Conservation (phyloP, 2,113 vertebrate species). For the Neogobius melanostomus region DNA sequence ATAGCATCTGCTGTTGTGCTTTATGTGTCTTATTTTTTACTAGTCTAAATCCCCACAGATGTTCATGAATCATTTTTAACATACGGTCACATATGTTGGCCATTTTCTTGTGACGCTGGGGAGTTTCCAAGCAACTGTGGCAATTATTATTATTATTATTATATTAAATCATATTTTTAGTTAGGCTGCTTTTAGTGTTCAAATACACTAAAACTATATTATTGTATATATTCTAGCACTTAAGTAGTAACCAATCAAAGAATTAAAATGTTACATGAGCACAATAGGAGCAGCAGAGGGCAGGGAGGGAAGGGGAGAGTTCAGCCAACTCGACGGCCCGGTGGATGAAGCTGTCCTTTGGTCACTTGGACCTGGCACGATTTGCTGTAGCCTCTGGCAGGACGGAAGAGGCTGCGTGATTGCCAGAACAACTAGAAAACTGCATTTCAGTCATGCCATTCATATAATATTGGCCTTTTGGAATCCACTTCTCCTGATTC, state of each 20-base stretch:
- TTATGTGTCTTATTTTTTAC: not conserved
- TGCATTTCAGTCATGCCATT: too few species aligned
- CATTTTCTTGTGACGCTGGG: not conserved
- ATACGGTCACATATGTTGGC: not conserved
- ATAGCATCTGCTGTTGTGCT: not conserved
- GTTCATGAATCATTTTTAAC: not conserved
- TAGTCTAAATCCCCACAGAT: not conserved
- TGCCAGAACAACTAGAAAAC: too few species aligned
- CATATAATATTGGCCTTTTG: not conserved
- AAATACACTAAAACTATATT: not conserved
- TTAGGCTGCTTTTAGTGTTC: not conserved
- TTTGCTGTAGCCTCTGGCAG: too few species aligned
- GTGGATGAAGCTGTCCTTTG: too few species aligned
- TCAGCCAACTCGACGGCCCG: too few species aligned
- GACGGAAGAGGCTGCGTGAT: too few species aligned
- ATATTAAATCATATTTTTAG: not conserved
- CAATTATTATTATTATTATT: not conserved
- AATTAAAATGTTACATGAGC: too few species aligned
- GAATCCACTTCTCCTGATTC: slow-evolving; percentile 48
- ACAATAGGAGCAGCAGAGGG: too few species aligned
- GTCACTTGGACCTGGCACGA: too few species aligned
- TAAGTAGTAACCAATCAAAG: too few species aligned
- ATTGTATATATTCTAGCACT: not conserved
- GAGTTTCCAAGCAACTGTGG: not conserved
- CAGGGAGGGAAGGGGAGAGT: too few species aligned